These are phyloP conservation scores for Limnephilus lunatus DNA, from an alignment of 2,888 invertebrate genomes.

Conservation along the genomic window DNA sequence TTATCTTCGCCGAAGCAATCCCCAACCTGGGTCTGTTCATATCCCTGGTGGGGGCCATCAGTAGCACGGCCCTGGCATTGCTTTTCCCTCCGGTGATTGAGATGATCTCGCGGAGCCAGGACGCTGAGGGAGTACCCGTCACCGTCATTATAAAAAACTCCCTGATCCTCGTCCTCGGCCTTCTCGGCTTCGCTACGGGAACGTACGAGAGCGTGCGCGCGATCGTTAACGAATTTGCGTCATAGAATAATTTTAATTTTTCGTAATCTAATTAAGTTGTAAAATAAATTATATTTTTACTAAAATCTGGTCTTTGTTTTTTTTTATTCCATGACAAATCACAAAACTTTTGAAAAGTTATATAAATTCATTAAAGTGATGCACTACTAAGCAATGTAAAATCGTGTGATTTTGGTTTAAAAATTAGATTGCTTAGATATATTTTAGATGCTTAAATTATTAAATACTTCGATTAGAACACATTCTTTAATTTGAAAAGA, in stretches of 20 bases:
- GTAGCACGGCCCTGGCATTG: conserved; percentile 91
- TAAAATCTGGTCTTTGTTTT: neutral
- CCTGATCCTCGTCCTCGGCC: conserved; percentile 81
- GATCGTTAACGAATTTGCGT: conserved; percentile 75
- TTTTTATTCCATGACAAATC: too few relatives aligned
- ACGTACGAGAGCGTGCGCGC: conserved; percentile 84
- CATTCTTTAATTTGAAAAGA: too few relatives aligned
- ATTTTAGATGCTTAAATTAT: too few relatives aligned
- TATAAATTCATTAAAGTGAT: too few relatives aligned
- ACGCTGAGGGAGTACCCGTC: conserved; percentile 74
- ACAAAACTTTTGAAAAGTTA: too few relatives aligned
- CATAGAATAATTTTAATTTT: neutral
- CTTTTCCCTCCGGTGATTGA: conserved; percentile 93
- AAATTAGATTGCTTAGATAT: too few relatives aligned
- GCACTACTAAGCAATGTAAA: too few relatives aligned
- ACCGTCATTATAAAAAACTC: conserved; percentile 78
- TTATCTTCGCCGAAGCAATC: conserved; percentile 89
- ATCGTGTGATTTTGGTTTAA: too few relatives aligned
- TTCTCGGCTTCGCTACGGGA: conserved; percentile 85
- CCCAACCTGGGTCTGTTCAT: conserved; percentile 92
- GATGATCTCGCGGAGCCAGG: conserved; percentile 83
- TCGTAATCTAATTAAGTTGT: neutral
- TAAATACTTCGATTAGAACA: too few relatives aligned
- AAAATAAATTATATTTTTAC: neutral
- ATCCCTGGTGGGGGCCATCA: conserved; percentile 93